Conservation (phyloP, 2,888 invertebrate species). For the Drosophila neonasuta region DNA sequence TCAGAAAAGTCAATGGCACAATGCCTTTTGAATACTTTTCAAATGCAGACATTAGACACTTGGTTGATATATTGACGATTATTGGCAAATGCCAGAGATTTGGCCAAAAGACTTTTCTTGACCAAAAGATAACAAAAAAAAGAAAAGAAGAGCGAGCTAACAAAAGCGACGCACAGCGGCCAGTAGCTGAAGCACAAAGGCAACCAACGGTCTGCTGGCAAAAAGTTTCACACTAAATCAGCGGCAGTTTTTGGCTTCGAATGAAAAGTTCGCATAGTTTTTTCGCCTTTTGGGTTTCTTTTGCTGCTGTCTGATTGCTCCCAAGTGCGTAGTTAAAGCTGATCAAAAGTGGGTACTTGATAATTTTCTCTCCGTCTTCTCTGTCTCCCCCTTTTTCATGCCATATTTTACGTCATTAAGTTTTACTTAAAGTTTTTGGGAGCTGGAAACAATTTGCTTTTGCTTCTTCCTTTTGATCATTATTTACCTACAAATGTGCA, state of each 20-base stretch:
- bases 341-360: slow-evolving; percentile 72
- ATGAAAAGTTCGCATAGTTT: slow-evolving; percentile 59
- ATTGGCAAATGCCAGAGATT: slow-evolving; percentile 64
- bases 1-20: slow-evolving; percentile 19
- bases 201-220: slow-evolving; percentile 1
- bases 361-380: slow-evolving; percentile 30
- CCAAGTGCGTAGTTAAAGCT: slow-evolving; percentile 72
- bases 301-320: slow-evolving; percentile 60
- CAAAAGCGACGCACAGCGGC: slow-evolving; percentile 49
- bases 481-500: slow-evolving; percentile 61
- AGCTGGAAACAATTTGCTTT: slow-evolving; percentile 34
- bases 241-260: slow-evolving; percentile 48
- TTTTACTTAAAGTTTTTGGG: slow-evolving; percentile 56
- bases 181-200: slow-evolving; percentile 23
- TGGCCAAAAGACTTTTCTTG: slow-evolving; percentile 32
- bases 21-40: slow-evolving; percentile 44
- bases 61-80: slow-evolving; percentile 71
- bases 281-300: slow-evolving; percentile 35
- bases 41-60: slow-evolving; percentile 57
- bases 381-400: slow-evolving; percentile 20
- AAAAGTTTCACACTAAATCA: slow-evolving; percentile 74
- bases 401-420: slow-evolving; percentile 74
- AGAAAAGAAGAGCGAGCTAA: slow-evolving; percentile 36
- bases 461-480: slow-evolving; percentile 28
- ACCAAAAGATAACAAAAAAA: slow-evolving; percentile 36